These are phyloP conservation scores for Leucopsar rothschildi DNA, from an alignment of 2,113 vertebrate genomes.

Conservation along the genomic window DNA sequence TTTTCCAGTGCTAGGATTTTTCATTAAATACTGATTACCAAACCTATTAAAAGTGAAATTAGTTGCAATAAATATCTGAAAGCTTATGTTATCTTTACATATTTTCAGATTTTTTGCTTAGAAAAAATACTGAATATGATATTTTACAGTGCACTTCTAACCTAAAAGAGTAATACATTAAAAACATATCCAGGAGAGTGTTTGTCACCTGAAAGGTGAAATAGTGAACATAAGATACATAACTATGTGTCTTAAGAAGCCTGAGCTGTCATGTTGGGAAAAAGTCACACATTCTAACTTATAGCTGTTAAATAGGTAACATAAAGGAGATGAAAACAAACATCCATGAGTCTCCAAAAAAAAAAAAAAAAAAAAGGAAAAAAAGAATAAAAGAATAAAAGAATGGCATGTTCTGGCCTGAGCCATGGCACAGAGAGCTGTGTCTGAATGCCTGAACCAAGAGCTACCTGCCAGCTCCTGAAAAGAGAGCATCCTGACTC, in stretches of 20 bases:
- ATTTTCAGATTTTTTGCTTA: not conserved
- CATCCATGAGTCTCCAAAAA: not conserved
- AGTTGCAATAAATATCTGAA: not conserved
- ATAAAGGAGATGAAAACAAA: not conserved
- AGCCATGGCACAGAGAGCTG: fast-evolving
- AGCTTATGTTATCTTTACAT: not conserved
- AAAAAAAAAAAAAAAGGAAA: not conserved
- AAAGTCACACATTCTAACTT: not conserved
- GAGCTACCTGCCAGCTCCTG: not conserved
- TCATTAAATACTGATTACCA: not conserved
- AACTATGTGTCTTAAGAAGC: not conserved
- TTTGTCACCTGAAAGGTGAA: not conserved
- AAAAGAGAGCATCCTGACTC: not conserved
- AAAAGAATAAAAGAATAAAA: not conserved
- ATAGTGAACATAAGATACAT: not conserved
- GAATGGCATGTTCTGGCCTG: fast-evolving
- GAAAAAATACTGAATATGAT: not conserved
- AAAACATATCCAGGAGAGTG: not conserved
- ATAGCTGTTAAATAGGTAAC: not conserved
- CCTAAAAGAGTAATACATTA: not conserved
- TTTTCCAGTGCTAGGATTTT: not conserved
- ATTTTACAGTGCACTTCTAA: not conserved
- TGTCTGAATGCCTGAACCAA: not conserved
- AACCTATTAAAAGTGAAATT: not conserved
- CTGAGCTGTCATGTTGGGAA: not conserved